Evolutionary conservation across 2,888 invertebrate genomes (phyloP), one percentile per base, ranked within the genome.

Genomic region (Lacanobia oleracea): DNA sequence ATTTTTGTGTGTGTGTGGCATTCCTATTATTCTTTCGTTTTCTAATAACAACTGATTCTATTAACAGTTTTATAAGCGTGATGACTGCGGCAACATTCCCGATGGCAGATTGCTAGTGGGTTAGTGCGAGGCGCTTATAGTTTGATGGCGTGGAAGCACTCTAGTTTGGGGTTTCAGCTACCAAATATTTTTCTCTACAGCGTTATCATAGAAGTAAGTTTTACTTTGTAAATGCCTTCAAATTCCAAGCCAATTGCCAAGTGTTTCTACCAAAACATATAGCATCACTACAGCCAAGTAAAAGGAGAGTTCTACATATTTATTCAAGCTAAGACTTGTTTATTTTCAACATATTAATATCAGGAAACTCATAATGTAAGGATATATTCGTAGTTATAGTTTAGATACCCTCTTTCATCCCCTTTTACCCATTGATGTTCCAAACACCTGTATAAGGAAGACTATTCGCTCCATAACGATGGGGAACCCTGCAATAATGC

Each of bases 391-490:
- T 5, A 37, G 61, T 9, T 54, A 61, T 16, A 12, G 48, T 63
- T 60, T 21, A 51, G 37, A 48, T 51, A 9, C 45, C 45, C 65
- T 69, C 43, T 51, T 59, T 27, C 43, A 50, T 60, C 63, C 40
- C 16, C 16, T 48, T 57, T 72, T 64, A 67, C 12, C 63, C 45
- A 45, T 72, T 65, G 80, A 59, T 77, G 65, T 70, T 67, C 57
- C 53, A 33, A 67, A 68, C 71, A 81, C 68, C 71, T 77, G 77
- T 77, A 59, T 60, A 60, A 40, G 67, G 40, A 69, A 66, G 59
- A 71, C 53, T 60, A 66, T 81, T 75, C 16, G 51, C 48, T 40
- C 57, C 56, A 53, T 73, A 73, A 77, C 54, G 53, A 51, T 50
- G 27, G 27, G 43, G 43, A 66, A 61, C 63, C 63, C 68, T 57